phyloP scores from a whole-genome alignment of 2,888 invertebrate genomes.

The Oscheius sp. region DNA sequence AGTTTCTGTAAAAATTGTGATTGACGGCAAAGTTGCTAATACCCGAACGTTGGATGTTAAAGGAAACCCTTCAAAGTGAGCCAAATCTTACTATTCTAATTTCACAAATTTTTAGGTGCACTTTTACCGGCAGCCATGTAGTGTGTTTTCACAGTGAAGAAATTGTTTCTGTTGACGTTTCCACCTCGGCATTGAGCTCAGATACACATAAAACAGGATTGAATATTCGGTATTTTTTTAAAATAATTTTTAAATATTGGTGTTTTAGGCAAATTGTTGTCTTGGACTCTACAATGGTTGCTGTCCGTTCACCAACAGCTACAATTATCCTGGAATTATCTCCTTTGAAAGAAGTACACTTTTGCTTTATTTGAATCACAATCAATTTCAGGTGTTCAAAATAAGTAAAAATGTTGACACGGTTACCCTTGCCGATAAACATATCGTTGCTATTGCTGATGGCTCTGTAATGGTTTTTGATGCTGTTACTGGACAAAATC shows the following conservation, averaged over 20 bases:
- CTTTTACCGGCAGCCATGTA: constrained; percentile 8
- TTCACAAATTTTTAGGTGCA: constrained; percentile 18
- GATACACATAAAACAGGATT: constrained; percentile 4
- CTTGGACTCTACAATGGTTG: constrained; percentile 2
- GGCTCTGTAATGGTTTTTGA: constrained; percentile 28
- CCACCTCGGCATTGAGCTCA: neutral
- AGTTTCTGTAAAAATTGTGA: neutral
- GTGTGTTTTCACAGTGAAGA: constrained; percentile 30
- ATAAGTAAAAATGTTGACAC: constrained; percentile 5
- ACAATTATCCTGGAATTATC: neutral
- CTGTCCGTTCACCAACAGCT: constrained; percentile 6
- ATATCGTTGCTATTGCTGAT: constrained; percentile 17
- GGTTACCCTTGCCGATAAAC: constrained; percentile 16
- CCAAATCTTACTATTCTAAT: neutral
- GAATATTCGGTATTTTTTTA: neutral
- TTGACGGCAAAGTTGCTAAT: constrained; percentile 12
- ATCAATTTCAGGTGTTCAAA: constrained; percentile 14
- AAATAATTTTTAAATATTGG: neutral
- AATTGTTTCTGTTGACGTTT: neutral
- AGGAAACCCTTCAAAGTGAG: constrained; percentile 6
- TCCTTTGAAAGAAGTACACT: constrained; percentile 4
- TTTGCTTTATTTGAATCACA: too few species aligned
- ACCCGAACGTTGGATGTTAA: neutral
- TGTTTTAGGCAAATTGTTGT: constrained; percentile 19
- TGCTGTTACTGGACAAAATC: constrained; percentile 32